These are phyloP conservation scores for Hestina assimilis DNA, from an alignment of 1,140 invertebrate genomes.

Conservation along the genomic window DNA sequence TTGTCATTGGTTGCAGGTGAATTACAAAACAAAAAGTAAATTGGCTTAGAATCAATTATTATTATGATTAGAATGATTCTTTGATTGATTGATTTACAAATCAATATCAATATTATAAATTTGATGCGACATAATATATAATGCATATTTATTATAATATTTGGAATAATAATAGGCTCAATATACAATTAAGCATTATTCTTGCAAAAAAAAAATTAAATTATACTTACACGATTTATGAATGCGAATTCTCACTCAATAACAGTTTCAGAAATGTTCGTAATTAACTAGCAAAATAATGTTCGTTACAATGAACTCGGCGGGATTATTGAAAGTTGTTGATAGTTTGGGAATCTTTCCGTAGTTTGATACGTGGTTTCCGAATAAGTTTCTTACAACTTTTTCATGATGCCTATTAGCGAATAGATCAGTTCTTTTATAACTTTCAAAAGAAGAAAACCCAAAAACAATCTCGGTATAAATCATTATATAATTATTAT, in stretches of 20 bases:
- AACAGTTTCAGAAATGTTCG: slow-evolving; percentile 6
- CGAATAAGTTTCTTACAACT: slow-evolving; percentile 53
- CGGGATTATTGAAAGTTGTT: slow-evolving; percentile 63
- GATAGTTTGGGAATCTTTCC: slow-evolving; percentile 65
- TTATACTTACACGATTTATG: no score
- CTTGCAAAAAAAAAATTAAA: no score
- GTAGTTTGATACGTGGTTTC: slow-evolving; percentile 56
- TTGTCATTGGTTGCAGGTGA: no score
- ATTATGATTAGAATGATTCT: no score
- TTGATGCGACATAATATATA: no score
- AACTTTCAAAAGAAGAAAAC: not conserved
- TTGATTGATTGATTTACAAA: no score
- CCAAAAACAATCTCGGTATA: not conserved
- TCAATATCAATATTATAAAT: no score
- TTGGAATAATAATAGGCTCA: no score
- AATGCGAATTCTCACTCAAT: slow-evolving; percentile 9
- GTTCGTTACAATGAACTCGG: slow-evolving; percentile 55
- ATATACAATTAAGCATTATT: no score
- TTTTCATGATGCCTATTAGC: slow-evolving; percentile 49
- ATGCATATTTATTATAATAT: no score
- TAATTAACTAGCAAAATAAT: slow-evolving; percentile 37
- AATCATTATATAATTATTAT: not conserved
- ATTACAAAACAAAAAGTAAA: no score
- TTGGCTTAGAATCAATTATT: no score
- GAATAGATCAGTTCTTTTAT: slow-evolving; percentile 33